Percentiles rank a stretch among this genome's conserved stretches.
Evolutionary conservation across 2,888 invertebrate genomes (phyloP).

Genomic region (Caenorhabditis sp.): DNA sequence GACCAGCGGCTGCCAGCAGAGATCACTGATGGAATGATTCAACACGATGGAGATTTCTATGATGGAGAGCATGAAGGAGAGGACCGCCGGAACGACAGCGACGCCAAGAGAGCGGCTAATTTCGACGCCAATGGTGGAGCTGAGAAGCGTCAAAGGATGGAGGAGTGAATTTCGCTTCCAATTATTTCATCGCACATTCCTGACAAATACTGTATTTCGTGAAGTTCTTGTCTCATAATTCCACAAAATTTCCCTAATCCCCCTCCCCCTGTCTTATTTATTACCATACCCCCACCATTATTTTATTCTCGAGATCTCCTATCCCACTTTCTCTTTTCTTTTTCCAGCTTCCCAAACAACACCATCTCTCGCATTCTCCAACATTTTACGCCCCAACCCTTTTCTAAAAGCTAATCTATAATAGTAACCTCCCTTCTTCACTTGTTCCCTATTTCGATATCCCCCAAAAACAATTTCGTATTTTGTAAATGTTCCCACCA

Average conservation of each 20-base stretch:
- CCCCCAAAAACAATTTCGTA: constrained; percentile 9
- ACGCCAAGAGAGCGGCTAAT: constrained; percentile 70
- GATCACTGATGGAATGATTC: constrained; percentile 71
- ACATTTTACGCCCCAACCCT: not conserved
- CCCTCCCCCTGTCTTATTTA: not conserved
- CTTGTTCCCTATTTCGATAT: not conserved
- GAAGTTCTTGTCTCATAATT: constrained; percentile 9
- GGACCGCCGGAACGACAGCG: constrained; percentile 70
- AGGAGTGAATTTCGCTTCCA: constrained; percentile 14
- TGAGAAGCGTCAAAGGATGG: constrained; percentile 33
- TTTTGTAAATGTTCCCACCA: constrained; percentile 25
- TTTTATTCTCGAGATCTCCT: constrained; percentile 40
- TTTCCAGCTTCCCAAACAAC: not conserved
- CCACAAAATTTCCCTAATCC: not conserved
- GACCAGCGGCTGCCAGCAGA: constrained; percentile 67
- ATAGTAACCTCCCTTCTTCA: constrained; percentile 25
- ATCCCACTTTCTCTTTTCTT: not conserved
- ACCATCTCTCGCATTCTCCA: not conserved
- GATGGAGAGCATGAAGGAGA: constrained; percentile 75
- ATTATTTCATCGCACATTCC: not conserved
- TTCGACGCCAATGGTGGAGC: not conserved
- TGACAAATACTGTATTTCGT: constrained; percentile 25
- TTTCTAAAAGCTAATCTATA: constrained; percentile 31
- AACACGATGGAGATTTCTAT: constrained; percentile 73
- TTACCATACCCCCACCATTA: constrained; percentile 4